phyloP scores from a whole-genome alignment of 2,888 invertebrate genomes.

The Drosophila limbata region DNA sequence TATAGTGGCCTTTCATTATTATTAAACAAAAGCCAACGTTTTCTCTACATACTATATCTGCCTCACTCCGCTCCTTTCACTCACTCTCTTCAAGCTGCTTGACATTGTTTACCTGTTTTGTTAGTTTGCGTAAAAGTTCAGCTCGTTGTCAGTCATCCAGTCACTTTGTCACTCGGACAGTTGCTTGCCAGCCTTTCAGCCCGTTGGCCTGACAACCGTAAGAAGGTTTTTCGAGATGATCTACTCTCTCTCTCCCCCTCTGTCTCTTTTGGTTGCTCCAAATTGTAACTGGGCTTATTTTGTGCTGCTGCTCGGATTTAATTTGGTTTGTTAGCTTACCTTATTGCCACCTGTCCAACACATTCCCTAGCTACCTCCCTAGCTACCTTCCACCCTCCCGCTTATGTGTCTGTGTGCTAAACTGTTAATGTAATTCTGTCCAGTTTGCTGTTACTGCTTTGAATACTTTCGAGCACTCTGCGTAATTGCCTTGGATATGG shows the following conservation, averaged over 20 bases:
- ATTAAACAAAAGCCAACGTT: slow-evolving; percentile 60
- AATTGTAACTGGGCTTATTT: slow-evolving; percentile 38
- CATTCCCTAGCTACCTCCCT: background rate
- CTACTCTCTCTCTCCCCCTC: background rate
- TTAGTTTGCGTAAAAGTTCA: slow-evolving; percentile 50
- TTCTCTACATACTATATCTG: no score
- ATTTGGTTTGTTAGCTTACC: slow-evolving; percentile 64
- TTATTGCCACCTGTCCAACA: slow-evolving; percentile 10
- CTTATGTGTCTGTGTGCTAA: slow-evolving; percentile 42
- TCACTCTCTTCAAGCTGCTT: slow-evolving; percentile 37
- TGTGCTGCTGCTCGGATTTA: slow-evolving; percentile 53
- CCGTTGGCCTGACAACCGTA: slow-evolving; percentile 20
- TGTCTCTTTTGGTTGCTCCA: slow-evolving; percentile 11
- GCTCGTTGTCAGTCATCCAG: slow-evolving; percentile 64
- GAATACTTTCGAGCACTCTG: slow-evolving; percentile 67
- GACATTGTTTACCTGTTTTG: slow-evolving; percentile 64
- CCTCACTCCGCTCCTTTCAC: background rate
- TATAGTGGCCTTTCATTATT: slow-evolving; percentile 62
- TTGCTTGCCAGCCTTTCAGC: slow-evolving; percentile 8
- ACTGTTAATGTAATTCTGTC: slow-evolving; percentile 73
- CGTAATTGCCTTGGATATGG: slow-evolving; percentile 66
- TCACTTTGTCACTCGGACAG: slow-evolving; percentile 62
- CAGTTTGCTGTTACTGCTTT: slow-evolving; percentile 47
- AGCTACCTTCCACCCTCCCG: background rate
- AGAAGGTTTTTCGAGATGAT: background rate